These are phyloP conservation scores for Aleiodes sp. DNA, from an alignment of 1,140 invertebrate genomes.

Conservation along the genomic window DNA sequence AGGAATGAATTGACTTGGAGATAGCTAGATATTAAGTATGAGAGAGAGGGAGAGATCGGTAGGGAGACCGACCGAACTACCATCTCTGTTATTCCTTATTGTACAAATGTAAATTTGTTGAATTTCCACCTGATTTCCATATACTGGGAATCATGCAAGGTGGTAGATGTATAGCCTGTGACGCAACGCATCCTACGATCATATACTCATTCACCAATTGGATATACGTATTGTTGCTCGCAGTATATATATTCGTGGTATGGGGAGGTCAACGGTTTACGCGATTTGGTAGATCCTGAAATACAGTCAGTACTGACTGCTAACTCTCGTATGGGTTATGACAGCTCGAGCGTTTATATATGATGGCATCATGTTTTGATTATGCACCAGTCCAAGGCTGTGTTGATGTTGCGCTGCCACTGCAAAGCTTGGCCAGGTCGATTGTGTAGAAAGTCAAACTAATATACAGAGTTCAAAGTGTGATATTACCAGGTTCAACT, in stretches of 20 bases:
- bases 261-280: neutral
- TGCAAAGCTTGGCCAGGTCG: neutral
- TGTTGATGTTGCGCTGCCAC: no score
- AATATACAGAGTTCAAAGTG: no score
- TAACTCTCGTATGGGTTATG: constrained; percentile 23
- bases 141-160: neutral
- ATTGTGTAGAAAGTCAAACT: no score
- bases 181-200: constrained; percentile 4
- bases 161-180: constrained; percentile 1
- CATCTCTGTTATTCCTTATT: constrained; percentile 14
- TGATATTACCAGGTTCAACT: no score
- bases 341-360: constrained; percentile 11
- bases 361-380: constrained; percentile 24
- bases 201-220: constrained; percentile 15
- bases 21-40: neutral
- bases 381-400: constrained; percentile 17
- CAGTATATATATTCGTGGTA: neutral
- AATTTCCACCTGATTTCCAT: constrained; percentile 36
- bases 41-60: neutral
- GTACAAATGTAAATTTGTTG: constrained; percentile 35
- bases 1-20: no score
- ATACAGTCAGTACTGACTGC: neutral
- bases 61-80: no score
- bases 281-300: constrained; percentile 5
- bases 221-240: neutral